These are phyloP conservation scores for Anhinga rufa DNA, from an alignment of 2,113 vertebrate species.

Conservation along the genomic window DNA sequence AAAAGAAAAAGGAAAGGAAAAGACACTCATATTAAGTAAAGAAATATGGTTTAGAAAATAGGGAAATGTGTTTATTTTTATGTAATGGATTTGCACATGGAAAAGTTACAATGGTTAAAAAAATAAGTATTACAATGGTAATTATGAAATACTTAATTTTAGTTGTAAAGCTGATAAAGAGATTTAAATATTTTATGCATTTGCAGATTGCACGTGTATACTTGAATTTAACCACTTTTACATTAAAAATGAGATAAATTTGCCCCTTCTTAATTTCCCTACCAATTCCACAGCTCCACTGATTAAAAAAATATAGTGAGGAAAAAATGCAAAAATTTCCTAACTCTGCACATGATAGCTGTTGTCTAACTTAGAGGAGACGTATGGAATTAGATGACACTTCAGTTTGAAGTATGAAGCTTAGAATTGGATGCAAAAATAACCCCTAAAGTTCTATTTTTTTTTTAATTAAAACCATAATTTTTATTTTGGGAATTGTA, in stretches of 20 bases:
- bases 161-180: neutral
- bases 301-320: neutral
- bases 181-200: neutral
- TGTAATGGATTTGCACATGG: neutral
- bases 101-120: neutral
- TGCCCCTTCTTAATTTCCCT: neutral
- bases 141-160: neutral
- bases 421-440: neutral
- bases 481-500: neutral
- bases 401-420: neutral
- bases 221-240: neutral
- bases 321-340: neutral
- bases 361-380: neutral
- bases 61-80: neutral
- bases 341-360: neutral
- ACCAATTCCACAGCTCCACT: neutral
- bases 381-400: neutral
- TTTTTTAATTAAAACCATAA: neutral
- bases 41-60: neutral
- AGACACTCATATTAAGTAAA: neutral
- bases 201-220: neutral
- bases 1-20: neutral
- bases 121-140: neutral
- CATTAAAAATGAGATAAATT: neutral
- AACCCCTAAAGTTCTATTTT: neutral